Percentiles rank a stretch among this genome's conserved stretches.
These are phyloP conservation scores for Apocrypta bakeri DNA, from an alignment of 1,140 invertebrate species.

Conservation along the genomic window DNA sequence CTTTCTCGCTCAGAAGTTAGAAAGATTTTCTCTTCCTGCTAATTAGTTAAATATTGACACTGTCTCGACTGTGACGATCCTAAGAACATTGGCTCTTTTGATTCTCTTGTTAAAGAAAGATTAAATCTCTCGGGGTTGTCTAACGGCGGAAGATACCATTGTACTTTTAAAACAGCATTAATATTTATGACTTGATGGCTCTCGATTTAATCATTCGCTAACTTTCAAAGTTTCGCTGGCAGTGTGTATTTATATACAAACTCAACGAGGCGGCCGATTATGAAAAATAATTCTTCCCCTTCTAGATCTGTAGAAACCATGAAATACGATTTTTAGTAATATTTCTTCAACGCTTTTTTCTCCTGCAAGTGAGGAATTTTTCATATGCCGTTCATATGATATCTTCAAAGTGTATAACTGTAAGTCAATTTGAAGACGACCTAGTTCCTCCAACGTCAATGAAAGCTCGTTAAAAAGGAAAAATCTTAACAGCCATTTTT, in stretches of 20 bases:
- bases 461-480: not conserved
- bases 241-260: not conserved
- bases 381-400: too few species aligned
- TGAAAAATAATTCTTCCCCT: too few species aligned
- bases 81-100: not conserved
- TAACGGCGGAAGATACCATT: not conserved
- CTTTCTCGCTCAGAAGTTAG: not conserved
- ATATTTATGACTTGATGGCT: conserved; percentile 13
- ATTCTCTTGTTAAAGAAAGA: conserved; percentile 27
- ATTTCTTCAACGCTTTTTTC: too few species aligned
- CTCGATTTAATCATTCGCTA: not conserved
- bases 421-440: not conserved
- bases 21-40: not conserved
- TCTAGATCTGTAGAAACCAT: too few species aligned
- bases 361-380: too few species aligned
- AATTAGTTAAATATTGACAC: conserved; percentile 27
- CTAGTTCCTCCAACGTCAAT: not conserved
- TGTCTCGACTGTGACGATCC: not conserved
- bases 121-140: conserved; percentile 5
- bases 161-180: conserved; percentile 12
- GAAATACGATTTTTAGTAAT: too few species aligned
- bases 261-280: not conserved
- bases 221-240: not conserved
- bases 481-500: not conserved
- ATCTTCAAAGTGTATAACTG: too few species aligned